Base-by-base conservation (phyloP, 2,113 vertebrate genomes). In the Vombatus ursinus region DNA sequence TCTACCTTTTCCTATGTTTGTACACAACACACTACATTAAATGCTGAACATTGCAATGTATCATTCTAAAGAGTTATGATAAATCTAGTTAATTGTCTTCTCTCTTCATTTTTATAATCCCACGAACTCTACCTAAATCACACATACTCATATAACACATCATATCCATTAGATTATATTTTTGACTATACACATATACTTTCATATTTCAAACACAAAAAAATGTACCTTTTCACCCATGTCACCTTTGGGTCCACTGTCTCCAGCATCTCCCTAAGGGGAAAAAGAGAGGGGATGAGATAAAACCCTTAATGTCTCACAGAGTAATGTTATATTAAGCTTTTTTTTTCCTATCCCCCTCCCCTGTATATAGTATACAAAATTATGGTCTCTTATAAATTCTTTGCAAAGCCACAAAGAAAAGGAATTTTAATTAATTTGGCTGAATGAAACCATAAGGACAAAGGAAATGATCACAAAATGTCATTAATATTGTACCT, bases 221-320 rank as follows among this genome's bases (percentile, higher is more conserved):
- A 48, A 68, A 49, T 91, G 44, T 99, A 99, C 99, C 99, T 99
- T 99, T 98, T 99, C 99, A 54, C 99, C 99, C 0, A 97, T 57
- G 51, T 99, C 99, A 96, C 99, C 99, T 98, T 99, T 99, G 5
- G 93, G 98, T 53, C 99, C 99, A 44, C 98, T 98, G 97, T 99
- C 99, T 12, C 99, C 99, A 98, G 99, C 97, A 94, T 99, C 99
- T 84, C 99, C 99, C 99, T 99, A 96, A 47, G 93, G 97, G 96
- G 68, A 68, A 94, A 89, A 97, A 96, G 1, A 95, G 25, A 44
- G 25, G 25, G 95, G 96, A 97, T 89, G 2, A 77, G 49, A 48
- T 91, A 50, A 51, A 51, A 94, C 37, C 91, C 0, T 84, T 7
- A 44, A 44, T 84, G n/a, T 23, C n/a, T 44, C 37, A 44, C 19